Base-by-base conservation (phyloP, 2,797 vertebrate genomes). In the Labroides dimidiatus region DNA sequence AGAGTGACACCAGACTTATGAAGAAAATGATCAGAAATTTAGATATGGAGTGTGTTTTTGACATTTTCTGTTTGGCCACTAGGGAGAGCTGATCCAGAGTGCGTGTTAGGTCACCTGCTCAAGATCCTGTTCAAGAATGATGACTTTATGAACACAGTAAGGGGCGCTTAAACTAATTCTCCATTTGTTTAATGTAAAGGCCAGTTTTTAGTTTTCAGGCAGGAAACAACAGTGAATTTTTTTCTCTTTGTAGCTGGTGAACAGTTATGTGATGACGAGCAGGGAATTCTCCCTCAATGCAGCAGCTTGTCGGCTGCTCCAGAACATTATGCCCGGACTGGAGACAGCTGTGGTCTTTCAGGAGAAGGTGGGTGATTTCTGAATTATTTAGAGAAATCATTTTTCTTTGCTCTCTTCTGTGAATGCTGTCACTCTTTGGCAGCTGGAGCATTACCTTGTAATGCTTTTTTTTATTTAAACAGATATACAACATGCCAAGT, bases 41-140 rank as follows among this genome's bases (percentile, higher is more conserved):
- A 19, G 62, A 49, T 69, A 12, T 44, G 13, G n/a, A 61, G 37
- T 2, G 6, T 72, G 27, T 79, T 73, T 78, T 78, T 85, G 53
- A 84, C 57, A 63, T 89, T 69, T 87, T 37, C 73, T 41, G 81
- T 49, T 85, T 77, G 39, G 47, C 78, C 84, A 66, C 27, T 83
- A 99, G 98, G 98, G 87, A 96, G 98, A 80, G 98, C 98, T 33
- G 97, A 99, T 91, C 98, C 98, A 2, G 97, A 98, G 78, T 99
- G 97, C 60, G 95, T 98, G 94, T 93, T 99, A 72, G 98, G 98
- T 57, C 97, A 99, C 82, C 92, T 99, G 42, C 94, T 99, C 82
- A 97, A 99, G 91, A 99, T 99, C 87, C 94, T 99, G 49, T 99
- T 99, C 90, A 99, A 99, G 94, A 99, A 99, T n/a, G 98, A 99